phyloP scores from a whole-genome alignment of 1,140 invertebrate genomes.

The Caerostris darwini region DNA sequence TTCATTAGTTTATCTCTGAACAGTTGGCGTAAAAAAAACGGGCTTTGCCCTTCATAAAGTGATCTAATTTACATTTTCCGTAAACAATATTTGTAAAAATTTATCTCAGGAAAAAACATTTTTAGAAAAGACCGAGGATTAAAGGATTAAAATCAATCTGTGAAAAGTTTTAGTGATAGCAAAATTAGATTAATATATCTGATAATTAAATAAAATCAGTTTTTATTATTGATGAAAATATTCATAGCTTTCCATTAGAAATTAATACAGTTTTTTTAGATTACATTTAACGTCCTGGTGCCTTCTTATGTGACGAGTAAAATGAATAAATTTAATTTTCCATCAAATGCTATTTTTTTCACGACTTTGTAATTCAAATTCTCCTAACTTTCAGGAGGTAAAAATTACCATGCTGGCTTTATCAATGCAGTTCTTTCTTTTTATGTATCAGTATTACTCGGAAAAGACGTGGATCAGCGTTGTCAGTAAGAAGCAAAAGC shows the following conservation, averaged over 20 bases:
- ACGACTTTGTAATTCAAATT: slow-evolving; percentile 27
- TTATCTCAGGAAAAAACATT: slow-evolving; percentile 40
- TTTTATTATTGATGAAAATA: slow-evolving; percentile 47
- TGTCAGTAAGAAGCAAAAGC: background rate
- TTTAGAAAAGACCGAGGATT: slow-evolving; percentile 62
- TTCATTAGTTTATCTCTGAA: slow-evolving; percentile 56
- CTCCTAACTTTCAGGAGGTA: background rate
- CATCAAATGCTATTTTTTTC: slow-evolving; percentile 12
- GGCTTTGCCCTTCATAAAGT: background rate
- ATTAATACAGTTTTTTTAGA: slow-evolving; percentile 53
- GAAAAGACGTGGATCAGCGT: background rate
- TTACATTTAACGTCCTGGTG: background rate
- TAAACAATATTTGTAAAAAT: slow-evolving; percentile 66
- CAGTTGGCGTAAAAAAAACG: slow-evolving; percentile 42
- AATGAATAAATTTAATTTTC: slow-evolving; percentile 57
- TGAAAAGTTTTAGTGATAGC: slow-evolving; percentile 63
- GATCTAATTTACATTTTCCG: slow-evolving; percentile 67
- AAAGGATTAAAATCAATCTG: slow-evolving; percentile 74
- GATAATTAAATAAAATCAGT: slow-evolving; percentile 74
- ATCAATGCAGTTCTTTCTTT: background rate
- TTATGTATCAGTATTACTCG: slow-evolving; percentile 1
- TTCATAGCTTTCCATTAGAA: slow-evolving; percentile 16
- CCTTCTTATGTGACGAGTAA: slow-evolving; percentile 45
- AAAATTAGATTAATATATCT: slow-evolving; percentile 74
- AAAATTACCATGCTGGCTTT: background rate